Evolutionary conservation across 1,140 invertebrate species (phyloP).

Genomic region (Procambarus clarkii): DNA sequence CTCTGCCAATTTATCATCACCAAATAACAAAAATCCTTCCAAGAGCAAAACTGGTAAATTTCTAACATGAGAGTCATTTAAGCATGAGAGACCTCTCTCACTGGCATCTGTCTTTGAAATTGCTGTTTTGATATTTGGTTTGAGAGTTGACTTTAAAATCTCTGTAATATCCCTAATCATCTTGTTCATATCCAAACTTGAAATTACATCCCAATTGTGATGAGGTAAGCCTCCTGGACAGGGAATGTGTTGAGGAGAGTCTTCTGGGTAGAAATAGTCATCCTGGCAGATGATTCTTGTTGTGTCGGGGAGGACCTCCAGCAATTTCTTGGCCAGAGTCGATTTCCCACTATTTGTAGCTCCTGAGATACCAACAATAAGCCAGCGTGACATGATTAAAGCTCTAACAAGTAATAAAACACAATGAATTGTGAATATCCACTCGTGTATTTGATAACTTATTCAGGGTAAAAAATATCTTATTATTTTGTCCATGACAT

Average conservation of each 20-base stretch:
- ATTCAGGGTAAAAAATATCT: too few species aligned
- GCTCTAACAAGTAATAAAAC: not conserved
- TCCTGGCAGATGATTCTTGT: conserved; percentile 83
- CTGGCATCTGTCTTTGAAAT: not conserved
- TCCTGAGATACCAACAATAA: conserved; percentile 85
- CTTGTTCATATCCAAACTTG: conserved; percentile 84
- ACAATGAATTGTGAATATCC: too few species aligned
- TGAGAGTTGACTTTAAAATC: conserved; percentile 34
- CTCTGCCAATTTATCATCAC: conserved; percentile 81
- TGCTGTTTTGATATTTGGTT: not conserved
- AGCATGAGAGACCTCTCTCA: not conserved
- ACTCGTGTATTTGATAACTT: too few species aligned
- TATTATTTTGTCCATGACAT: too few species aligned
- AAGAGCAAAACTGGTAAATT: conserved; percentile 79
- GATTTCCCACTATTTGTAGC: conserved; percentile 89
- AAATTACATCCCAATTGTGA: conserved; percentile 86
- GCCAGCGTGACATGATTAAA: conserved; percentile 78
- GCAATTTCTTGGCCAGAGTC: conserved; percentile 79
- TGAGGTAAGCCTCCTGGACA: conserved; percentile 80
- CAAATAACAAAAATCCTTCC: conserved; percentile 87
- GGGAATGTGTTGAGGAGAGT: conserved; percentile 83
- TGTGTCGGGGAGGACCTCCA: conserved; percentile 77
- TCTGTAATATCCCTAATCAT: conserved; percentile 81
- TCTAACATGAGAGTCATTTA: not conserved
- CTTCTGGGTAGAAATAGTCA: conserved; percentile 83